These are phyloP conservation scores for Bryconaethiops microstoma DNA, from an alignment of 2,797 vertebrate genomes.

Conservation along the genomic window DNA sequence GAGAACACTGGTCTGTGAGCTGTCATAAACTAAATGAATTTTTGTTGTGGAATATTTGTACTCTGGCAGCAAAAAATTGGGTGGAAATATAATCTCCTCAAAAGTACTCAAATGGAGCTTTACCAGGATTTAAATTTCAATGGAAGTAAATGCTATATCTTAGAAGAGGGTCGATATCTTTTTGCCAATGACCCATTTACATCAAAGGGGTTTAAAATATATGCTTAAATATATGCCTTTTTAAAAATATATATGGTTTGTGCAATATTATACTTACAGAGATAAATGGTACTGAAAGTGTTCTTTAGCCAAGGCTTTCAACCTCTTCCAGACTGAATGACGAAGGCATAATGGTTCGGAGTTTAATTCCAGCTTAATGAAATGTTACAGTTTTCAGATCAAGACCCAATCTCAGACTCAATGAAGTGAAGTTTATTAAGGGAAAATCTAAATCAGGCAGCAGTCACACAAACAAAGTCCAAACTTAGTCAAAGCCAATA, in stretches of 20 bases:
- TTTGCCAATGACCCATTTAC: not conserved
- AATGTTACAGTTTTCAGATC: too few species aligned
- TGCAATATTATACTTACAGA: not conserved
- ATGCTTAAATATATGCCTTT: too few species aligned
- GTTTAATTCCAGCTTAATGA: too few species aligned
- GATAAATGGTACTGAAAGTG: not conserved
- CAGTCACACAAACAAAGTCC: too few species aligned
- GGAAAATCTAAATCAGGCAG: too few species aligned
- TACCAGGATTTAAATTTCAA: not conserved
- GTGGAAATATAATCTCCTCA: not conserved
- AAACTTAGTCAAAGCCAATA: too few species aligned
- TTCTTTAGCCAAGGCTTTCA: too few species aligned
- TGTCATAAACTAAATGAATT: not conserved
- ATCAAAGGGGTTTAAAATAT: not conserved
- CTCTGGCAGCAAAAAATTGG: not conserved
- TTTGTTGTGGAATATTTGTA: not conserved
- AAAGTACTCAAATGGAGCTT: not conserved
- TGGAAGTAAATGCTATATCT: not conserved
- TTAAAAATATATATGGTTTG: not conserved
- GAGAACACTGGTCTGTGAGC: not conserved
- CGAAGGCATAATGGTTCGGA: too few species aligned
- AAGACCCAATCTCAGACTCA: too few species aligned
- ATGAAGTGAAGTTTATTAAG: too few species aligned
- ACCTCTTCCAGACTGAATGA: too few species aligned
- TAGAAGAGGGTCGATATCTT: not conserved